phyloP scores from a whole-genome alignment of 2,888 invertebrate genomes.

The Hymenopus coronatus region DNA sequence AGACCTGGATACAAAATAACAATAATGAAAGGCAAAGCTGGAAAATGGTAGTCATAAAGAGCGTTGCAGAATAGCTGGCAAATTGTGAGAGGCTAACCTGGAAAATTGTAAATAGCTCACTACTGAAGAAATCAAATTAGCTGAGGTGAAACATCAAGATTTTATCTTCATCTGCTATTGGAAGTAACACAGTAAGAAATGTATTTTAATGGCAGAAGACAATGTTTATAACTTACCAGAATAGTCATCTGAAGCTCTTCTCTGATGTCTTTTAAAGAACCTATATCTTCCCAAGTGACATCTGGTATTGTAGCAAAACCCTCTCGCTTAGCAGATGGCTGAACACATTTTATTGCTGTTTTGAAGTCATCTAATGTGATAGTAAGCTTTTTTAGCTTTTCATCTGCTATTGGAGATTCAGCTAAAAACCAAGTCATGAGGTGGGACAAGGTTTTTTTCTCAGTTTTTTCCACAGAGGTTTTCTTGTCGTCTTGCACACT shows the following conservation, averaged over 20 bases:
- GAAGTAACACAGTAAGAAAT: too few relatives aligned
- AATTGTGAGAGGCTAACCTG: too few relatives aligned
- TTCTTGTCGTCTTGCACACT: neutral
- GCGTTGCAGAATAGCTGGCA: too few relatives aligned
- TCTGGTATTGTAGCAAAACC: slow-evolving; percentile 97
- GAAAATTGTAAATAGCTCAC: too few relatives aligned
- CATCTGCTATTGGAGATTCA: slow-evolving; percentile 58
- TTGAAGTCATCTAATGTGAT: slow-evolving; percentile 75
- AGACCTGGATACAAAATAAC: too few relatives aligned
- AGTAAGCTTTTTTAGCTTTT: slow-evolving; percentile 62
- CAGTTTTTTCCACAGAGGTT: neutral
- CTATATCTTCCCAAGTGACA: slow-evolving; percentile 95
- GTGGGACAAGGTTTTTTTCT: neutral
- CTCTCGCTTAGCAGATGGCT: slow-evolving; percentile 93
- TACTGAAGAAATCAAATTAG: too few relatives aligned
- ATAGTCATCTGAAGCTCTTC: slow-evolving; percentile 89
- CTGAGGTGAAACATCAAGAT: too few relatives aligned
- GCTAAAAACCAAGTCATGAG: neutral
- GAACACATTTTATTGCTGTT: slow-evolving; percentile 74
- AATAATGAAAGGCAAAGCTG: too few relatives aligned
- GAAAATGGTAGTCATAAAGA: too few relatives aligned
- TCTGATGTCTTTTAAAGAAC: slow-evolving; percentile 82
- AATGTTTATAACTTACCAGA: slow-evolving; percentile 53
- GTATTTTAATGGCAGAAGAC: too few relatives aligned
- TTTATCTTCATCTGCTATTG: too few relatives aligned